phyloP scores from a whole-genome alignment of 2,113 vertebrate species.

The Phrynocephalus versicolor region DNA sequence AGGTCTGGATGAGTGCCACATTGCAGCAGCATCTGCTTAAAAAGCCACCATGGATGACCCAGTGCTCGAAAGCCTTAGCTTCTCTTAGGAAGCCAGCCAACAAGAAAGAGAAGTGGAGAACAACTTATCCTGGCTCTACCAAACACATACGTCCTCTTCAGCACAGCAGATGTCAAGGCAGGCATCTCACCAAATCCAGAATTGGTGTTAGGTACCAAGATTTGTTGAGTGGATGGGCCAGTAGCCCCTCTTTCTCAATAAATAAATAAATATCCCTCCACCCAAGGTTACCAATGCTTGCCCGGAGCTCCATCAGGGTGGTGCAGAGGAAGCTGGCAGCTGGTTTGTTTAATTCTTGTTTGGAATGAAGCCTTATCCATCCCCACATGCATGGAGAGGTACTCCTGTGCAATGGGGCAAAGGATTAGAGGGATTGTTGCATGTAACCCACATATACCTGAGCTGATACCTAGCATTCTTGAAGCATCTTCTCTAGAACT shows the following conservation, averaged over 20 bases:
- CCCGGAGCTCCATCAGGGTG: too few species aligned
- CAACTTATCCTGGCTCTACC: background rate
- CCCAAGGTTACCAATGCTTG: too few species aligned
- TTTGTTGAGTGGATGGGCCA: background rate
- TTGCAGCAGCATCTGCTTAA: constrained; percentile 2
- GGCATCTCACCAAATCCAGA: background rate
- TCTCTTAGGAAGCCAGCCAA: background rate
- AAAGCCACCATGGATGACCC: background rate
- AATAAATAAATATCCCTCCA: background rate
- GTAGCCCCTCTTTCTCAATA: background rate
- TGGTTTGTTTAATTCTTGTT: too few species aligned
- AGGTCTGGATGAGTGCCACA: background rate
- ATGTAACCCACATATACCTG: background rate
- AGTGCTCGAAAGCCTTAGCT: background rate
- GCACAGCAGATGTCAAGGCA: background rate
- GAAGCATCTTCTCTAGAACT: too few species aligned
- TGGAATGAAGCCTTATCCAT: too few species aligned
- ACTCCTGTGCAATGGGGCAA: too few species aligned
- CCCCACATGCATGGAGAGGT: too few species aligned
- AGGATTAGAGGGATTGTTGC: too few species aligned
- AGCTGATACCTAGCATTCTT: too few species aligned
- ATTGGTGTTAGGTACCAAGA: background rate
- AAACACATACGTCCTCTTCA: background rate
- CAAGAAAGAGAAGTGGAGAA: background rate
- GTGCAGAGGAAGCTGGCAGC: too few species aligned